Evolutionary conservation across 2,797 vertebrate species (phyloP).

Genomic region (Anguilla megastoma): DNA sequence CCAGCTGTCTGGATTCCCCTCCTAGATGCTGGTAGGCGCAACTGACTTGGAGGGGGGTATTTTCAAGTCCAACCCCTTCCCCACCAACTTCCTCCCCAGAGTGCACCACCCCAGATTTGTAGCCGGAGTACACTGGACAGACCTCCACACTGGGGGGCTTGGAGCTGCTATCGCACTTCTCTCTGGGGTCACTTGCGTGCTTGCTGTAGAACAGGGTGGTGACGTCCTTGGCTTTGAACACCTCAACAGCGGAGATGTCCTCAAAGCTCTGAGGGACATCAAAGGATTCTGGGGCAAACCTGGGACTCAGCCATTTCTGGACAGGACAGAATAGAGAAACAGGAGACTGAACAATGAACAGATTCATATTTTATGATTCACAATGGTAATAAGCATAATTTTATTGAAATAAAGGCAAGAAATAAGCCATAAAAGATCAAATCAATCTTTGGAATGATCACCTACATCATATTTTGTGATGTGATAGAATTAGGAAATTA

Average conservation of each 20-base stretch:
- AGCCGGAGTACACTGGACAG: constrained; percentile 33
- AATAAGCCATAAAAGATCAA: too few relatives aligned
- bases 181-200: neutral
- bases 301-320: constrained; percentile 36
- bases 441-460: too few relatives aligned
- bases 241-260: constrained; percentile 29
- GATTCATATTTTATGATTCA: neutral
- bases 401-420: too few relatives aligned
- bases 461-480: too few relatives aligned
- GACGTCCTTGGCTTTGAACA: constrained; percentile 20
- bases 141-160: constrained; percentile 3
- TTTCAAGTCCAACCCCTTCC: neutral
- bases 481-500: too few relatives aligned
- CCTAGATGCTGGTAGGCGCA: constrained; percentile 24
- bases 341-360: neutral
- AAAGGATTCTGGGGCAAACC: constrained; percentile 35
- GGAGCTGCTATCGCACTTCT: constrained; percentile 22
- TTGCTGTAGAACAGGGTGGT: constrained; percentile 7
- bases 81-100: neutral
- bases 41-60: neutral
- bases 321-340: neutral
- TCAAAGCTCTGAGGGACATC: constrained; percentile 12
- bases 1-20: constrained; percentile 18
- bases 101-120: neutral
- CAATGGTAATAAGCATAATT: too few relatives aligned